phyloP scores from a whole-genome alignment of 2,113 vertebrate species.

The Rhinopomastus cyanomelas region DNA sequence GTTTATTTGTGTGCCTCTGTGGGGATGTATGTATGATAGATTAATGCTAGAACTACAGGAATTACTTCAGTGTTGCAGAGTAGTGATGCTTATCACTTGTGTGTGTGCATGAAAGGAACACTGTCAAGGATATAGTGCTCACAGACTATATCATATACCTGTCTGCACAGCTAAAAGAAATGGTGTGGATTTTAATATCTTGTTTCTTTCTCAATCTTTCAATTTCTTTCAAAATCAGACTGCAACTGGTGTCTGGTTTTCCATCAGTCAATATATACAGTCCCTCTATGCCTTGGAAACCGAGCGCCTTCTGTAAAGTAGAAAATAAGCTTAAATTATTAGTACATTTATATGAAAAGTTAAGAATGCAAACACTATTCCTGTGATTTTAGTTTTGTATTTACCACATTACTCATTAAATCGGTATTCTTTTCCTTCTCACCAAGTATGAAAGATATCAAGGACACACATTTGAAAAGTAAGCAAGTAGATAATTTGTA shows the following conservation, averaged over 20 bases:
- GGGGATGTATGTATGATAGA: no score
- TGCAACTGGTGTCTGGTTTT: constrained; percentile 80
- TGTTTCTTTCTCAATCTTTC: constrained; percentile 59
- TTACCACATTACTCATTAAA: background rate
- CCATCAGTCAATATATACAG: constrained; percentile 84
- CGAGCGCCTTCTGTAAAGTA: constrained; percentile 75
- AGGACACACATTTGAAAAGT: background rate
- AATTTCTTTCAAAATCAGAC: constrained; percentile 70
- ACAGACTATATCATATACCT: constrained; percentile 58
- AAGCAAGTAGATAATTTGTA: background rate
- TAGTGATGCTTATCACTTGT: no score
- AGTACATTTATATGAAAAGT: background rate
- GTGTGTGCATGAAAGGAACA: no score
- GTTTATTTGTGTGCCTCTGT: no score
- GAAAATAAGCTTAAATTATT: background rate
- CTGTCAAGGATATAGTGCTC: background rate
- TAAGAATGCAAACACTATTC: background rate
- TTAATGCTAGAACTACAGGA: no score
- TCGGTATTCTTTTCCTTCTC: background rate
- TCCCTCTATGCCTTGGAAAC: constrained; percentile 69
- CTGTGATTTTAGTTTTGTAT: background rate
- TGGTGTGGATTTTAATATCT: constrained; percentile 74
- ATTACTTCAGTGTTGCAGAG: no score
- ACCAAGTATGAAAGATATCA: background rate
- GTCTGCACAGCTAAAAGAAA: constrained; percentile 74